Base-by-base conservation (phyloP, 2,888 invertebrate species). In the Lobophora halterata region DNA sequence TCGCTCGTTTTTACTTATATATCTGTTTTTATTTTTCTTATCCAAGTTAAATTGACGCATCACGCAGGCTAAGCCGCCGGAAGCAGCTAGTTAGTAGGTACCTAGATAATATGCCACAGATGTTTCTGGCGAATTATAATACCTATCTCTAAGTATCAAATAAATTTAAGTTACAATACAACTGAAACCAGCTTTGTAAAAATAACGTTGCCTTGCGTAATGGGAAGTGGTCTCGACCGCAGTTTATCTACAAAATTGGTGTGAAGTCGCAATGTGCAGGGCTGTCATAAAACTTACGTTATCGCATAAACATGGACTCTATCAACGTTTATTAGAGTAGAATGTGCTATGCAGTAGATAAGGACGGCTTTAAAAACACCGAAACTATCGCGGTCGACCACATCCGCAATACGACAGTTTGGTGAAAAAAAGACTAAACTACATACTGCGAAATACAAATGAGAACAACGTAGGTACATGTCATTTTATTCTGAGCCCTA, bases 221-320 rank as follows among this genome's bases (percentile, higher is more conserved):
- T 56, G 59, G 70, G 70, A 71, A 72, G 64, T 58, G 62, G 64
- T 57, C 44, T 37, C 49, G 40, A 57, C 61, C 63, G 53, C 61
- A 56, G 55, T 52, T 65, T 65, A 65, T 67, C 65, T 59, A 57
- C 51, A 46, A 55, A 50, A 55, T 55, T 42, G 46, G 46, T 58
- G 51, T 52, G 53, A 57, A 56, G 49, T 50, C 39, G 45, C 49
- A 45, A 29, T 36, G 46, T 49, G 51, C 33, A 44, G 26, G n/a
- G 34, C 35, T 11, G 31, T 27, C 25, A 34, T 47, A 41, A 46
- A 46, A 42, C 6, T 16, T 12, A 34, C 20, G 16, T 9, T 18
- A 24, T 32, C 10, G 13, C 21, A 32, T 24, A 33, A 53, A 42
- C 41, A 38, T 46, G 36, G 10, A 34, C 50, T 46, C 48, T 49